Conservation (phyloP, 2,888 invertebrate genomes). For the Caenorhabditis imperialis region DNA sequence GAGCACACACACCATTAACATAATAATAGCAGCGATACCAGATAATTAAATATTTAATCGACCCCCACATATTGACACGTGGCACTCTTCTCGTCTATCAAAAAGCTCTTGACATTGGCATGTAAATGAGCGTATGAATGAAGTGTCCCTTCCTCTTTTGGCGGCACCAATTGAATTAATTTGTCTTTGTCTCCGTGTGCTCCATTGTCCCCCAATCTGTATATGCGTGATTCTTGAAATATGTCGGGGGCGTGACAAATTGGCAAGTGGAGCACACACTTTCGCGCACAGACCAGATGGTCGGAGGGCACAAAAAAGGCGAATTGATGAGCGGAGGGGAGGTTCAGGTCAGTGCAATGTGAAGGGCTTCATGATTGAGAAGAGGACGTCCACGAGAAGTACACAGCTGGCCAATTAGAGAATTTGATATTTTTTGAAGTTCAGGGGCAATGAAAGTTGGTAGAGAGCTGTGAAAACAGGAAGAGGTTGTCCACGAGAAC, state of each 20-base stretch:
- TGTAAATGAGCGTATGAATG: constrained; percentile 37
- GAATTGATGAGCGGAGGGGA: constrained; percentile 31
- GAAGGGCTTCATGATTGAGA: neutral
- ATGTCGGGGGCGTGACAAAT: constrained; percentile 28
- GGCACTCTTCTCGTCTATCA: neutral
- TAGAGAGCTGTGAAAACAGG: too few relatives aligned
- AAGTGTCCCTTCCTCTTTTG: constrained; percentile 35
- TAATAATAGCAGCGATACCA: too few relatives aligned
- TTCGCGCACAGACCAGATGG: constrained; percentile 10
- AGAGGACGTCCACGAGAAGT: neutral
- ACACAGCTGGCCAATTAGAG: too few relatives aligned
- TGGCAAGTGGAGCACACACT: neutral
- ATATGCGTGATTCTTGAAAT: constrained; percentile 44
- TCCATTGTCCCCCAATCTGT: constrained; percentile 7
- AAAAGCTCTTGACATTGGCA: constrained; percentile 16
- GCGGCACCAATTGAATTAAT: constrained; percentile 44
- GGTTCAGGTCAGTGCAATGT: constrained; percentile 9
- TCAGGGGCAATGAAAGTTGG: too few relatives aligned
- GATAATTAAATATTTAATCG: too few relatives aligned
- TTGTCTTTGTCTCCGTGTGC: constrained; percentile 4
- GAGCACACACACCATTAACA: too few relatives aligned
- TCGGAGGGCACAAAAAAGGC: neutral
- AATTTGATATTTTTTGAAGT: too few relatives aligned
- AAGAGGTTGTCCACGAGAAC: too few relatives aligned
- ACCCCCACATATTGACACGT: too few relatives aligned